These are phyloP conservation scores for Trinorchestia longiramus DNA, from an alignment of 1,140 invertebrate genomes.

Conservation along the genomic window DNA sequence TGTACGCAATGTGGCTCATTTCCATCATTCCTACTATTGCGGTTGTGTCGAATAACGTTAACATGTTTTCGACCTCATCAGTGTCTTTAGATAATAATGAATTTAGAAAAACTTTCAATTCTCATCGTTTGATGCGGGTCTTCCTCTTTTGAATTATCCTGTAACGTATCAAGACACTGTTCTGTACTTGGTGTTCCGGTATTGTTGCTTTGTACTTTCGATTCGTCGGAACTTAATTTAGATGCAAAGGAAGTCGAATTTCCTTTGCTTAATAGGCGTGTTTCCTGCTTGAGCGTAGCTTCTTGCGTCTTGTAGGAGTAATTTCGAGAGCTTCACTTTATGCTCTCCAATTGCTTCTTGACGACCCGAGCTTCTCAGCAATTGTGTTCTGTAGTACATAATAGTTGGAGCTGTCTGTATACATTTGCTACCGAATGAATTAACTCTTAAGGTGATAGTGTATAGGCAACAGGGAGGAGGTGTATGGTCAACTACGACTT, in stretches of 20 bases:
- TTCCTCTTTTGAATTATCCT: neutral
- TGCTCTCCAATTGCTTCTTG: neutral
- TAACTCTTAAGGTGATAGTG: neutral
- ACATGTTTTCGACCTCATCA: neutral
- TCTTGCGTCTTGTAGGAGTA: neutral
- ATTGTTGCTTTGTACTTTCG: neutral
- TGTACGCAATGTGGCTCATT: neutral
- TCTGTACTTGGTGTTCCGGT: neutral
- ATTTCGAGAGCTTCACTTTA: neutral
- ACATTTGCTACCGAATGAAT: neutral
- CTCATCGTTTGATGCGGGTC: neutral
- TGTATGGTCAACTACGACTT: neutral
- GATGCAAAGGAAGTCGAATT: constrained; percentile 7
- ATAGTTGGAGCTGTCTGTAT: neutral
- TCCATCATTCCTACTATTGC: neutral
- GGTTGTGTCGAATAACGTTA: neutral
- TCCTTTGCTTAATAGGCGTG: neutral
- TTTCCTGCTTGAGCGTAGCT: neutral
- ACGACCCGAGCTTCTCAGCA: neutral
- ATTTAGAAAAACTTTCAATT: neutral
- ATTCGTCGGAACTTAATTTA: neutral
- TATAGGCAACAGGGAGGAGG: neutral
- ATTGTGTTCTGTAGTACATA: neutral
- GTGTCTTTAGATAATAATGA: neutral
- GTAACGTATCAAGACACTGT: neutral